A percentile compares a stretch with the other conserved stretches of the same genome.
phyloP scores from a whole-genome alignment of 2,888 invertebrate species.

The Chaetoderma sp. region DNA sequence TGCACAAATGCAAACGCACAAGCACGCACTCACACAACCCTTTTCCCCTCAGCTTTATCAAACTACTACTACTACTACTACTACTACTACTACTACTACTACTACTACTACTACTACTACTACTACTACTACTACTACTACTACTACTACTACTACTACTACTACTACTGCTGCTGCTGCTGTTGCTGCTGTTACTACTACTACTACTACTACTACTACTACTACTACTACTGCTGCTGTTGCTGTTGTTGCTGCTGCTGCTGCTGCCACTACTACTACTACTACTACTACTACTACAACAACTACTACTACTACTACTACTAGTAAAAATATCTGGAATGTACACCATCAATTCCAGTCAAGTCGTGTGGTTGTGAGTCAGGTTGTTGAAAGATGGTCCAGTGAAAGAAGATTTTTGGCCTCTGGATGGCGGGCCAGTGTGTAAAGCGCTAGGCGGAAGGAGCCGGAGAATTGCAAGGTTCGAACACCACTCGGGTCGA shows the following conservation, averaged over 20 bases:
- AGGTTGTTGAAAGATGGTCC: no score
- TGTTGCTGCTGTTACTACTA: slow-evolving; percentile 4
- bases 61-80: slow-evolving; percentile 25
- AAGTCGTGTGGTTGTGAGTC: no score
- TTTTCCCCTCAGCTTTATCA: no score
- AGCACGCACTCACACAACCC: no score
- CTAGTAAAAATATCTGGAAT: slow-evolving; percentile 2
- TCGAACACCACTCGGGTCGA: no score
- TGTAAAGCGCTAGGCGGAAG: no score
- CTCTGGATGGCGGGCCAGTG: no score
- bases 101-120: slow-evolving; percentile 21
- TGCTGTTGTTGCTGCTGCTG: not conserved
- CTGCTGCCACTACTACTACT: not conserved
- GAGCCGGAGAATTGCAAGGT: no score
- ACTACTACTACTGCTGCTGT: slow-evolving; percentile 8
- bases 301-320: not conserved
- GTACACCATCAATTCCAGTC: no score
- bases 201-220: slow-evolving; percentile 11
- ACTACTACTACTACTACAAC: not conserved
- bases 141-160: slow-evolving; percentile 25
- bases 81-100: slow-evolving; percentile 26
- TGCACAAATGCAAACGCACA: no score
- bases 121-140: slow-evolving; percentile 26
- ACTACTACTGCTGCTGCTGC: slow-evolving; percentile 9
- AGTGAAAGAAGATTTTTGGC: no score